Base-by-base conservation (phyloP, 2,113 vertebrate species). In the Ammodramus savannarum region DNA sequence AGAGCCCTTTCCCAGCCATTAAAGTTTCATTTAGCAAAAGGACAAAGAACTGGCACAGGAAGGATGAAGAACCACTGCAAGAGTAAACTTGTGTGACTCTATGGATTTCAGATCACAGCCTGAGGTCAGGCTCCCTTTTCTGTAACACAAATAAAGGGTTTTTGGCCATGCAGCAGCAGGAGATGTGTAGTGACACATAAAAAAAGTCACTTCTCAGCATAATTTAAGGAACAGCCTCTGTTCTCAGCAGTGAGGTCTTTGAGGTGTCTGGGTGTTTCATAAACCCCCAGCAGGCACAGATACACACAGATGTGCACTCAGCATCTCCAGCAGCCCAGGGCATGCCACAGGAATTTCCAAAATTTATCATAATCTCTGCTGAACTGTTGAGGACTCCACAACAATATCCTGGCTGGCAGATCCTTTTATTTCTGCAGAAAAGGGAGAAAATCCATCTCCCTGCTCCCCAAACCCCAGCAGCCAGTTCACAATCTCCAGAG, bases 31-130 rank as follows among this genome's bases (percentile, higher is more conserved):
- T 96, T 92, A 84, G 74, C 41, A 31, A 74, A 92, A 87, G 77
- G 87, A 86, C 87, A 85, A 90, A 74, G 82, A 85, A 79, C 32
- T 78, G 79, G 92, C 89, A 55, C 32, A 16, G 89, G 76, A 94
- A 91, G 54, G 79, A 52, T 95, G 94, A 96, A 87, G 95, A 93
- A 93, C 75, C 54, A 69, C 75, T 86, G 76, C 41, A 48, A 85
- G 79, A 92, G 58, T 91, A 92, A 78, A 89, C 54, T 79, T 80
- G 87, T 62, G 94, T 89, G 92, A 71, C 93, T 90, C 80, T 17
- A 1, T 95, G 10, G 92, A 96, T 97, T 95, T 84, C 61, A 96
- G 69, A 73, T 95, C 93, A 72, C 46, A 91, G 95, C 96, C 93
- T 71, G 85, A 90, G 93, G 94, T 94, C 94, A 89, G 95, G 76